Base-by-base conservation (phyloP, 2,113 vertebrate species). In the Butorides virescens region DNA sequence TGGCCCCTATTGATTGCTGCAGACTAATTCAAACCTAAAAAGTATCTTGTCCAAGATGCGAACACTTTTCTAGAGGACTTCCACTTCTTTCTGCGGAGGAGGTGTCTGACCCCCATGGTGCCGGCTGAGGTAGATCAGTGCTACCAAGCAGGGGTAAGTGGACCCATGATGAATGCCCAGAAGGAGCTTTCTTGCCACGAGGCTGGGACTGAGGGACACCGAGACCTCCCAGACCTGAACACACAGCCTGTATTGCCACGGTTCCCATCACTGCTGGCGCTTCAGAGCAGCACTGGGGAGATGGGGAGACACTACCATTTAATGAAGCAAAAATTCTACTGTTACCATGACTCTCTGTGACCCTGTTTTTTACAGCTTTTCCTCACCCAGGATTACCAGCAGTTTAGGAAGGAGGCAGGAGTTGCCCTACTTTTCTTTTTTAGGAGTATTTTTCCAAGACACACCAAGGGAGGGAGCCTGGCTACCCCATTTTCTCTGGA, bases 341-440 rank as follows among this genome's bases (percentile, higher is more conserved):
- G 25, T 15, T 47, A 18, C 8, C 0, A 0, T 29, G 37, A 55
- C 18, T 42, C 46, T 55, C 44, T 20, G 47, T 76, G 39, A 36
- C 67, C 32, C 65, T 71, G 20, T 2, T 75, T 85, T 67, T 68
- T 16, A 59, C n/a, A 94, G 39, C 46, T 30, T 86, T 85, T 63
- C 39, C 30, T 71, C 70, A 52, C 44, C 21, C 36, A 65, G 42
- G 21, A 84, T 71, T 78, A 56, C 3, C 52, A 66, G 13, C 3
- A 10, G 18, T 52, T 59, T 83, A 63, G 49, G 39, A 42, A 77
- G 39, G 15, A 37, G 42, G 32, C 53, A 83, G 53, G 27, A 85
- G 12, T 19, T 78, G 22, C 4, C 36, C 42, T 56, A 14, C 8
- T 36, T 71, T 70, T 39, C 18, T 39, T 42, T 77, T 71, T 83